A percentile compares a stretch with the other conserved stretches of the same genome.
These are phyloP conservation scores for Polypedilum pembai DNA, from an alignment of 1,140 invertebrate species.

Conservation along the genomic window DNA sequence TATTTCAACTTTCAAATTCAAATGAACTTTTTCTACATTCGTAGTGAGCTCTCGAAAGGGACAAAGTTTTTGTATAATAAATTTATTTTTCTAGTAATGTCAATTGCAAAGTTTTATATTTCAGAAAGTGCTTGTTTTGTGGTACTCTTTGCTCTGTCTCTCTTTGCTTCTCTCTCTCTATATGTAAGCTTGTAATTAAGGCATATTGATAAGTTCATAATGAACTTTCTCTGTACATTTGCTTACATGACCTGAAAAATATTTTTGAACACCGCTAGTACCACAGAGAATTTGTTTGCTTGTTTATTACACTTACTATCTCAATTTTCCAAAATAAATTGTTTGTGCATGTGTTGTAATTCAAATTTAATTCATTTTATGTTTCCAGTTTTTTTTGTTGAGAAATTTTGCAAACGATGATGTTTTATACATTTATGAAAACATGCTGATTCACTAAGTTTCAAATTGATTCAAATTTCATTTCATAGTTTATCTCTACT, in stretches of 20 bases:
- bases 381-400: no score
- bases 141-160: neutral
- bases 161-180: neutral
- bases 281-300: no score
- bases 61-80: slow-evolving; percentile 22
- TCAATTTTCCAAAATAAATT: no score
- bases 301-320: no score
- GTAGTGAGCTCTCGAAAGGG: neutral
- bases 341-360: no score
- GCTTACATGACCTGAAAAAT: neutral
- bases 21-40: neutral
- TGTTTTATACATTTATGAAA: no score
- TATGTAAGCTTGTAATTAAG: neutral
- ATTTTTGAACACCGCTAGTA: neutral
- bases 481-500: no score
- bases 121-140: neutral
- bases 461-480: no score
- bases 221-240: neutral
- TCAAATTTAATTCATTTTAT: no score
- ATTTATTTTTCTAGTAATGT: neutral
- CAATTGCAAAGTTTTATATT: slow-evolving; percentile 15
- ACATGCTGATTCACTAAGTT: no score
- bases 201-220: neutral
- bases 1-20: neutral
- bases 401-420: no score